Conservation (phyloP, 2,888 invertebrate genomes). For the Brassicogethes aeneus region DNA sequence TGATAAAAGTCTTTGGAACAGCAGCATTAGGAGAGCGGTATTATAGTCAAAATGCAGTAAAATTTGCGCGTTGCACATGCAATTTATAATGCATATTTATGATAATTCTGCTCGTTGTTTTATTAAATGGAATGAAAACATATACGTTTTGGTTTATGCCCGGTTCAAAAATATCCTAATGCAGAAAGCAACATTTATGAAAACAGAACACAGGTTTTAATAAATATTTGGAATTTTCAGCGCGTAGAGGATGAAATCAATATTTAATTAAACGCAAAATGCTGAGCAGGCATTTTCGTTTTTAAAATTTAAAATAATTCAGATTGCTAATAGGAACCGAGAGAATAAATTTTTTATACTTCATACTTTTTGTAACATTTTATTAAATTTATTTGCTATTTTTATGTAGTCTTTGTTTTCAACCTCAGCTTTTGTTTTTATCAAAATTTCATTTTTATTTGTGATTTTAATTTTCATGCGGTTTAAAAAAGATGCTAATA, state of each 20-base stretch:
- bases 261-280: background rate
- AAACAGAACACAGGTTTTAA: background rate
- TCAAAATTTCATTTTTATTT: no score
- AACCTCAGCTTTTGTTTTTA: no score
- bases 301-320: background rate
- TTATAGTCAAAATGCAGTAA: no score
- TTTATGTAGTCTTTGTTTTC: no score
- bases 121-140: slow-evolving; percentile 1
- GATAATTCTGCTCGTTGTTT: background rate
- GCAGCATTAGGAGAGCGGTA: no score
- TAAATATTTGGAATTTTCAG: background rate
- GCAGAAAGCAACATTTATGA: background rate
- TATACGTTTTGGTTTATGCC: background rate
- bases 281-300: background rate
- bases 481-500: no score
- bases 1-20: no score
- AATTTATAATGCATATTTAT: slow-evolving; percentile 1
- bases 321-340: background rate
- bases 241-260: background rate
- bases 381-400: no score
- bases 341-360: background rate
- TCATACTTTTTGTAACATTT: no score
- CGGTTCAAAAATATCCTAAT: background rate
- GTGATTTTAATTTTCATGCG: no score
- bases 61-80: no score